Evolutionary conservation across 2,113 vertebrate species (phyloP).

Genomic region (Phrynocephalus versicolor): DNA sequence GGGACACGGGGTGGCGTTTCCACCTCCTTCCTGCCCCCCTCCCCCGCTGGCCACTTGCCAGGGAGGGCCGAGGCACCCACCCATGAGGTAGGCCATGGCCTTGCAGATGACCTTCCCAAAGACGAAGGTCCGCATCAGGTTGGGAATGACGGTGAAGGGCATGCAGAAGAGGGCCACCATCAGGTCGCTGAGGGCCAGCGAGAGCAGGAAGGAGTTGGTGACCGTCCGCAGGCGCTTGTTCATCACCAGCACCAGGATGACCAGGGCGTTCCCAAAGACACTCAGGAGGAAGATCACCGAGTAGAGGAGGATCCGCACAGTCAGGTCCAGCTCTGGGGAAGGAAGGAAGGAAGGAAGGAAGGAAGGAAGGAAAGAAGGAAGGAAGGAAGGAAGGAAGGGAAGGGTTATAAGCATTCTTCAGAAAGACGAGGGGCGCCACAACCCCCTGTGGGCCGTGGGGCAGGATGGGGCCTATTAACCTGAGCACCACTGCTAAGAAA

Average conservation of each 20-base stretch:
- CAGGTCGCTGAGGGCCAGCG: constrained; percentile 92
- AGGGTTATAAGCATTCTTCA: too few species aligned
- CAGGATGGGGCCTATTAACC: background rate
- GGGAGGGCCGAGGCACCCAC: constrained; percentile 70
- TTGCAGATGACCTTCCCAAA: constrained; percentile 93
- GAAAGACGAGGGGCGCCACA: accelerated
- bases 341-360: too few species aligned
- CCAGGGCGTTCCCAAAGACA: constrained; percentile 88
- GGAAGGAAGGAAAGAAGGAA: too few species aligned
- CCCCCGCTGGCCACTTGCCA: too few species aligned
- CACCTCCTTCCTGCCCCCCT: background rate
- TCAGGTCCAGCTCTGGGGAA: constrained; percentile 80
- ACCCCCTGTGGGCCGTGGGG: background rate
- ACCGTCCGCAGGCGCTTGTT: constrained; percentile 92
- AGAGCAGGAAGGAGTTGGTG: constrained; percentile 95
- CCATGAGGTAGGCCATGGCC: constrained; percentile 93
- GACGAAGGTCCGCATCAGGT: constrained; percentile 91
- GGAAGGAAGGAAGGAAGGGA: too few species aligned
- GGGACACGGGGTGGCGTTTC: accelerated
- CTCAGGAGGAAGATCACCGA: constrained; percentile 88
- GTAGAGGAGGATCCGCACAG: constrained; percentile 87
- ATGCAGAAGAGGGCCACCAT: constrained; percentile 93
- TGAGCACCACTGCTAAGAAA: too few species aligned
- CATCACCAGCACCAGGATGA: constrained; percentile 87
- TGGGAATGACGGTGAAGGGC: constrained; percentile 95